phyloP scores from a whole-genome alignment of 2,113 vertebrate species.

The Tenebrosternarchus preto region DNA sequence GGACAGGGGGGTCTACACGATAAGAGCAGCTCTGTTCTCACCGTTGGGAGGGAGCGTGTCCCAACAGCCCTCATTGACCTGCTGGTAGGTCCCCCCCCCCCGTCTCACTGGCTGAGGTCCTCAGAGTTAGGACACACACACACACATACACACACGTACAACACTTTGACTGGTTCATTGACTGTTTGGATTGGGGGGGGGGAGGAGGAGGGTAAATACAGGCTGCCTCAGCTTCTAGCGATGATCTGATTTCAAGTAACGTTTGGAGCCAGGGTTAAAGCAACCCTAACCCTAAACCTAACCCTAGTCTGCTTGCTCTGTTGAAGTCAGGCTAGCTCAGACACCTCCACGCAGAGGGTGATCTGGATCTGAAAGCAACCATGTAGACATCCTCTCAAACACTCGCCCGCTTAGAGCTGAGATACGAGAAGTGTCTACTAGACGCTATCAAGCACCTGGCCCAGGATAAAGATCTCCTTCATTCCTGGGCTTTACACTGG shows the following conservation, averaged over 20 bases:
- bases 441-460: background rate
- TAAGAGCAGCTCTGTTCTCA: constrained; percentile 45
- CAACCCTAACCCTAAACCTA: too few relatives aligned
- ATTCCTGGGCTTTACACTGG: constrained; percentile 30
- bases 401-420: background rate
- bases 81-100: background rate
- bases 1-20: constrained; percentile 5
- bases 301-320: background rate
- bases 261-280: background rate
- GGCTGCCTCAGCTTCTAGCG: background rate
- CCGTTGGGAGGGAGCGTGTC: constrained; percentile 16
- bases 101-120: too few relatives aligned
- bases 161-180: constrained; percentile 13
- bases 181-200: constrained; percentile 4
- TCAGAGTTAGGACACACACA: too few relatives aligned
- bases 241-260: background rate
- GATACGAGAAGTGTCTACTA: background rate
- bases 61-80: constrained; percentile 9
- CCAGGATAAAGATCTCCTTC: constrained; percentile 28
- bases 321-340: background rate
- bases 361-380: constrained; percentile 2
- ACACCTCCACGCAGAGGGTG: constrained; percentile 7
- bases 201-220: constrained; percentile 23
- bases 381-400: background rate
- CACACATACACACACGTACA: too few relatives aligned